These are phyloP conservation scores for Acipenser ruthenus DNA, from an alignment of 2,797 vertebrate species.

Conservation along the genomic window DNA sequence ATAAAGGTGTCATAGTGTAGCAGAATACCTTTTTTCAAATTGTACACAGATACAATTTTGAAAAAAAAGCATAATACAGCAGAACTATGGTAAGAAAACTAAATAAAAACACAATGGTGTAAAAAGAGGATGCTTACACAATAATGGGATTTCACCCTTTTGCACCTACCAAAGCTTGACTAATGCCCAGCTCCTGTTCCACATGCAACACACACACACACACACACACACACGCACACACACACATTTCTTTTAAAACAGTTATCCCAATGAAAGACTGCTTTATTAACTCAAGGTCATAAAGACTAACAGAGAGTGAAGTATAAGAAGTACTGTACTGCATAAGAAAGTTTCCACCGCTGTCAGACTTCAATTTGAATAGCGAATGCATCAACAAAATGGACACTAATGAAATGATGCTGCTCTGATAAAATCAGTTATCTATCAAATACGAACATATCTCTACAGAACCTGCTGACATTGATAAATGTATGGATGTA, in stretches of 20 bases:
- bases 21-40: too few relatives aligned
- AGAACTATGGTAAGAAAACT: too few relatives aligned
- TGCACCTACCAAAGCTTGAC: too few relatives aligned
- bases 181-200: too few relatives aligned
- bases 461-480: neutral
- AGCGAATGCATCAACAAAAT: neutral
- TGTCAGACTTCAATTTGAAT: neutral
- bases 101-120: too few relatives aligned
- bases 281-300: neutral
- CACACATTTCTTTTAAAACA: constrained; percentile 1
- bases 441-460: neutral
- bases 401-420: neutral
- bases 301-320: neutral
- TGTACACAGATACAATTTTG: too few relatives aligned
- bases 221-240: constrained; percentile 3
- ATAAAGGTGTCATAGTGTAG: too few relatives aligned
- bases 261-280: neutral
- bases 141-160: too few relatives aligned
- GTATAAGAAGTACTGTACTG: neutral
- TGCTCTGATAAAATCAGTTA: constrained; percentile 1
- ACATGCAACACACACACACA: neutral
- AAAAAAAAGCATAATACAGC: too few relatives aligned
- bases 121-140: too few relatives aligned
- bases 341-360: neutral
- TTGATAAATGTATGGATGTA: neutral